Conservation (phyloP, 2,888 invertebrate species). For the Synanthedon myopaeformis region DNA sequence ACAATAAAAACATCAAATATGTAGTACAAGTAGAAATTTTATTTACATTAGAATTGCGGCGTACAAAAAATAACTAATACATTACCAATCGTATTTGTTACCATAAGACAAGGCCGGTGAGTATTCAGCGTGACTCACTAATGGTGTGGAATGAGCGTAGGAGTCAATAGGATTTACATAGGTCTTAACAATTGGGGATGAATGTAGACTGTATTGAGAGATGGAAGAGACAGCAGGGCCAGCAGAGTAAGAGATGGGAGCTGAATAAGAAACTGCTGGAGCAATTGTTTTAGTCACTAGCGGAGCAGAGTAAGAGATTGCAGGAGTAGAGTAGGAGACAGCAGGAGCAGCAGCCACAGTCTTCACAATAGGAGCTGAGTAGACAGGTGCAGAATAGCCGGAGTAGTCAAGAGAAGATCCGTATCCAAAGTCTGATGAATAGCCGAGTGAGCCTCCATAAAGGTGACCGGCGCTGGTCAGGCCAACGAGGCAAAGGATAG, state of each 20-base stretch:
- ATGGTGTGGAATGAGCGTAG: constrained; percentile 11
- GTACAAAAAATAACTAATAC: neutral
- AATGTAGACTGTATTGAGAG: constrained; percentile 34
- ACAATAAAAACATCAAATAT: too few relatives aligned
- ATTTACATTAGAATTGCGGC: neutral
- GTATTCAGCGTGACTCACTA: constrained; percentile 8
- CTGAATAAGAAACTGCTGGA: constrained; percentile 4
- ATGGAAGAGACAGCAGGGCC: constrained; percentile 28
- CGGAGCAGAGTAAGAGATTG: constrained; percentile 5
- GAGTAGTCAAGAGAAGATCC: constrained; percentile 17
- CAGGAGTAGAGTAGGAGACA: constrained; percentile 2
- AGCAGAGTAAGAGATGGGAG: constrained; percentile 3
- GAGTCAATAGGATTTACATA: constrained; percentile 19
- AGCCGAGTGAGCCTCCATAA: constrained; percentile 17
- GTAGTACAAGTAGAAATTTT: neutral
- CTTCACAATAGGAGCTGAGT: constrained; percentile 18
- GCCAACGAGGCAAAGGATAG: constrained; percentile 32
- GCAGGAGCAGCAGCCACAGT: constrained; percentile 3
- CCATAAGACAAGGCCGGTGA: constrained; percentile 16
- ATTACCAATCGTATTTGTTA: constrained; percentile 32
- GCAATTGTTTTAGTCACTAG: constrained; percentile 6
- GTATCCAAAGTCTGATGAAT: constrained; percentile 5
- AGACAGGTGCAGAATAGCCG: constrained; percentile 15
- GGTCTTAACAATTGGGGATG: constrained; percentile 24
- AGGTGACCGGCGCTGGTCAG: constrained; percentile 30